A percentile compares a stretch with the other conserved stretches of the same genome.
Conservation (phyloP, 2,888 invertebrate species). For the Xanthorhoe designata region DNA sequence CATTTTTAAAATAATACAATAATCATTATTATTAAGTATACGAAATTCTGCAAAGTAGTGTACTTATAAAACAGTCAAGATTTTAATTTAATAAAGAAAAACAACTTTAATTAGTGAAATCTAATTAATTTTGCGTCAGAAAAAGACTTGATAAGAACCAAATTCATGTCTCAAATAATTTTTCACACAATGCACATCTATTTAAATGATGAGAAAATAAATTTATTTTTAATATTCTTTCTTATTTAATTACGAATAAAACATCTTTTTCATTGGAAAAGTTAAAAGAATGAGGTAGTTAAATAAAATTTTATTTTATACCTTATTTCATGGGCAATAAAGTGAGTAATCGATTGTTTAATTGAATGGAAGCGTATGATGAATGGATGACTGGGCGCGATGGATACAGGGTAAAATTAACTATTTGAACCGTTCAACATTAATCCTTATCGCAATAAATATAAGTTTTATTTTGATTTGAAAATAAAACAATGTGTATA, state of each 20-base stretch:
- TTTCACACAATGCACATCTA: slow-evolving; percentile 6
- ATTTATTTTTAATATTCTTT: slow-evolving; percentile 1
- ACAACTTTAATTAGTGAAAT: not conserved
- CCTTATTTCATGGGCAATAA: slow-evolving; percentile 25
- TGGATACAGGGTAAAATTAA: slow-evolving; percentile 2
- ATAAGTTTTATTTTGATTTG: not conserved
- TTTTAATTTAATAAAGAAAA: too few species aligned
- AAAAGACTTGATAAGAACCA: not conserved
- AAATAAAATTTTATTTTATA: slow-evolving; percentile 14
- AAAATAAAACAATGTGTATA: not conserved
- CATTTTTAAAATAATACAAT: too few species aligned
- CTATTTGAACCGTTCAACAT: not conserved
- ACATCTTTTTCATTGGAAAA: not conserved
- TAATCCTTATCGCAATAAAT: not conserved
- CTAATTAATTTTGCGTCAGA: not conserved
- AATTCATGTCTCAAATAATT: slow-evolving; percentile 26
- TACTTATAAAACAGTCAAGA: too few species aligned
- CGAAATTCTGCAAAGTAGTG: too few species aligned
- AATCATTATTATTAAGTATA: too few species aligned
- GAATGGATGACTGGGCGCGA: slow-evolving; percentile 15
- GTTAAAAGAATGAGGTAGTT: slow-evolving; percentile 7
- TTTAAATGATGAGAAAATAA: slow-evolving; percentile 1
- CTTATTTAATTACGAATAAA: not conserved
- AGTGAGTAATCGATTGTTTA: slow-evolving; percentile 18
- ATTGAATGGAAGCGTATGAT: slow-evolving; percentile 27